Base-by-base conservation (phyloP, 2,888 invertebrate species). In the Oxystoma pomonae region DNA sequence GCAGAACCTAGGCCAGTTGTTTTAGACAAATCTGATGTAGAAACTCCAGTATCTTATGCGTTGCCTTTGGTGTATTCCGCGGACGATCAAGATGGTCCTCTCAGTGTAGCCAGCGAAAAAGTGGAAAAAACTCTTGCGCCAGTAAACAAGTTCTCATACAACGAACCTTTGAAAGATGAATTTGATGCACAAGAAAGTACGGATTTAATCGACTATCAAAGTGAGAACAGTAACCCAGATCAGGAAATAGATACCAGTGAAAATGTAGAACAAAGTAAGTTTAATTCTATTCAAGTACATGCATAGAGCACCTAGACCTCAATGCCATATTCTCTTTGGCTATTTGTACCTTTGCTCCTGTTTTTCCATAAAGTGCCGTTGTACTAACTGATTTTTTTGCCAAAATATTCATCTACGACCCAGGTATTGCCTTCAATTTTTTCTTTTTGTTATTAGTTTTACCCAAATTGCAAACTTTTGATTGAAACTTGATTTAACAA, bases 91-190 rank as follows among this genome's bases (percentile, higher is more conserved):
- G 68, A 61, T 55, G 60, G 66, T 17, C 65, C 68, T 16, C 52
- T 68, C 55, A 69, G 67, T 66, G 68, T 62, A 57, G 75, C 75
- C 22, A 75, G 75, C 72, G 74, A 74, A 70, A 72, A 72, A 67
- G 68, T 75, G 20, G 75, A 76, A 63, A 78, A 78, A 68, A 63
- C 75, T 21, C 67, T 78, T 9, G 68, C 70, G 21, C 72, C 68
- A 51, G 78, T 77, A 16, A n/a, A 75, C 18, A 71, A 74, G 1
- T 77, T 77, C 66, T 74, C 75, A 1, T 76, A 72, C 59, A 74
- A 73, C 64, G 65, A 67, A 2, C 60, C 62, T 21, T 57, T 68
- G 55, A 59, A 61, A 56, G 60, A 53, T 19, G 57, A 60, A 3
- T 5, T 5, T 16, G 53, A 9, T 53, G 53, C 7, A 9, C 7